Evolutionary conservation across 2,797 vertebrate species (phyloP), one percentile per base, ranked within the genome.

Genomic region (Toxotes lorentzi): DNA sequence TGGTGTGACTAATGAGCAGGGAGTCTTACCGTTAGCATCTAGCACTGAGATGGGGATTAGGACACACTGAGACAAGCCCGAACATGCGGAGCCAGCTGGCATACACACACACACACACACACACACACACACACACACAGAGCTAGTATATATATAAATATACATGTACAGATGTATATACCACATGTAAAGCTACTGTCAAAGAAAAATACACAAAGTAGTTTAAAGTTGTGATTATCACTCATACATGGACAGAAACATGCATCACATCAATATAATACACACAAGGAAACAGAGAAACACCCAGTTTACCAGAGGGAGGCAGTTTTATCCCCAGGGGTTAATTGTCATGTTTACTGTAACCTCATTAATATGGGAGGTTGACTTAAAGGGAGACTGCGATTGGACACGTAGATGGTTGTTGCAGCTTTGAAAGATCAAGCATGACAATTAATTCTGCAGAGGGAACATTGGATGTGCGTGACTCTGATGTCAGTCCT

Each of bases 1-100:
- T 80, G 61, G 74, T 90, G 88, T 90, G 86, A 91, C 85, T 93
- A 94, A 93, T 90, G 87, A 93, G 83, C 50, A 84, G 84, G 56
- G 73, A 88, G 85, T 82, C 83, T 91, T 91, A 78, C 76, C 62
- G 70, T 85, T 81, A 87, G 70, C 67, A 81, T 87, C 78, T 56
- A 82, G 71, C 65, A 41, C 78, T 63, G 86, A 88, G 84, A 90
- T 73, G 78, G 79, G 83, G 90, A 92, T 93, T 93, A 93, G 72
- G 79, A 86, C 70, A 82, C 70, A 88, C 61, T 77, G 86, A 90
- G 83, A 86, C 85, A 88, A 83, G 92, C 76, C 85, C 59, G 57
- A 85, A 87, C 91, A 76, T 64, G 89, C 27, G 4, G 27, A 30
- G 27, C 27, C 27, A 30, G 27, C 27, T 30, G 27, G 3, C 27